A percentile compares a stretch with the other conserved stretches of the same genome.
These are phyloP conservation scores for Planiliza haematocheilus DNA, from an alignment of 2,113 vertebrate species.

Conservation along the genomic window DNA sequence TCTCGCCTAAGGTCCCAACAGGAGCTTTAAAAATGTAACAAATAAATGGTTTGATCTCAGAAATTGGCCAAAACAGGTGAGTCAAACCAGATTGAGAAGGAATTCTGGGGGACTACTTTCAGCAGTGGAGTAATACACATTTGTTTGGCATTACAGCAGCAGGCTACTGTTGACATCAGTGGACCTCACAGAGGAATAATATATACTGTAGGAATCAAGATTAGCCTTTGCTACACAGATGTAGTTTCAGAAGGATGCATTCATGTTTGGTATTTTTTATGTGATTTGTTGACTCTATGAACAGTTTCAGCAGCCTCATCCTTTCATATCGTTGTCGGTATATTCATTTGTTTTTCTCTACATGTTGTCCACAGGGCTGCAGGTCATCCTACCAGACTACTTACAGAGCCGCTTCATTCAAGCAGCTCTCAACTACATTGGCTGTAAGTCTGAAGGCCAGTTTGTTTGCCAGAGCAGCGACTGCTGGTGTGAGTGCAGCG, in stretches of 20 bases:
- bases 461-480: slow-evolving; percentile 90
- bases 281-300: not conserved
- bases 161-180: too few relatives aligned
- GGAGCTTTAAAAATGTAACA: too few relatives aligned
- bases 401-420: slow-evolving; percentile 90
- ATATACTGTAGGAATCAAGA: not conserved
- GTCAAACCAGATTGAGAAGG: not conserved
- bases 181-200: too few relatives aligned
- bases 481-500: slow-evolving; percentile 93
- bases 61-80: not conserved
- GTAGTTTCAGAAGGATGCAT: not conserved
- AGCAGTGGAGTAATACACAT: not conserved
- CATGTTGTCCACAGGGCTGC: slow-evolving; percentile 85
- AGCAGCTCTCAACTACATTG: slow-evolving; percentile 94
- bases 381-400: slow-evolving; percentile 91
- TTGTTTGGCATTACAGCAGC: not conserved
- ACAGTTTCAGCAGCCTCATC: not conserved
- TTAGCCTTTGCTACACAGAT: not conserved
- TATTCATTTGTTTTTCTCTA: too few relatives aligned
- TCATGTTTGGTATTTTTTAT: not conserved
- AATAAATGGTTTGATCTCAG: not conserved
- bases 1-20: not conserved
- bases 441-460: slow-evolving; percentile 92
- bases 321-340: not conserved
- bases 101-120: not conserved